Evolutionary conservation across 1,140 invertebrate genomes (phyloP), one percentile per base, ranked within the genome.

Genomic region (Sminthurinus signatus): DNA sequence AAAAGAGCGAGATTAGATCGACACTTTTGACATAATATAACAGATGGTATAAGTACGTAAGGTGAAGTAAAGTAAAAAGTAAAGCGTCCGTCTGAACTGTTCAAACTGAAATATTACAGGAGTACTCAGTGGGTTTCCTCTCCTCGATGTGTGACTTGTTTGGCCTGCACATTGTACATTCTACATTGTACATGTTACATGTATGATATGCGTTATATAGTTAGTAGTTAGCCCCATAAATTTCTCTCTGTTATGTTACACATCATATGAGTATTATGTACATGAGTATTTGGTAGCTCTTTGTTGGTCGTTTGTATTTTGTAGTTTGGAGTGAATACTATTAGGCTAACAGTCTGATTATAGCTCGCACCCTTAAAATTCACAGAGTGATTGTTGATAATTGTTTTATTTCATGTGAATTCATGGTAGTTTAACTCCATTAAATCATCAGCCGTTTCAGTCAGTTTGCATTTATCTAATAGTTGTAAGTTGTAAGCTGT

Each of bases 381-480:
- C 46, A 51, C 61, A 59, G 50, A 61, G 51, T 19, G 39, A 61
- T 61, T 50, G 61, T 48, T 64, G 43, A 63, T 68, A 68, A 68
- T 68, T 68, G 66, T 68, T 68, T 68, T 63, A 64, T 68, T 64
- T 43, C 62, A 64, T 68, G 66, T 60, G 62, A 68, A 68, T 60
- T 43, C 61, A 64, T 58, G 66, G 50, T 60, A 60, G 61, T 64
- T 64, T 60, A 64, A 60, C 56, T 64, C 66, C 56, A 63, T 67
- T 67, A 62, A 67, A 62, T 62, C 65, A 55, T 63, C 54, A 62
- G 51, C 60, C 48, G 60, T 64, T 64, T 59, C 55, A 54, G 29
- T 59, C 55, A 54, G 29, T 57, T 58, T 64, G 36, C 29, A 57
- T 21, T 14, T 42, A 21, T 57, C n/a, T 39, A 10, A 39, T 39